phyloP scores from a whole-genome alignment of 2,888 invertebrate species.

The Tenodera sinensis region DNA sequence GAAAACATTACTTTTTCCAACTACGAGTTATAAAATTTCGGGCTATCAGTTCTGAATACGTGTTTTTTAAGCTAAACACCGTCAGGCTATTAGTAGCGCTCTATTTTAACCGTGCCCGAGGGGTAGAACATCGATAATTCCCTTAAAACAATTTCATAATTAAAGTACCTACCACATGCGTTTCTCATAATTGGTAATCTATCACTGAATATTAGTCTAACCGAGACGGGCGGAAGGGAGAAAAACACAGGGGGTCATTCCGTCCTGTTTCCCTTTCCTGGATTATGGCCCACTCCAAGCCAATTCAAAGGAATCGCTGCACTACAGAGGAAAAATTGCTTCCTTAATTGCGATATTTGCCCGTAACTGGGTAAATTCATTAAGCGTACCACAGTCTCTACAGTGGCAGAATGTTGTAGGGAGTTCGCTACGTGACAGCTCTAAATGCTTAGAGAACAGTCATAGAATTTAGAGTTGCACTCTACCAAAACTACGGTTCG shows the following conservation, averaged over 20 bases:
- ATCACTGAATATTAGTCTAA: conserved; percentile 1
- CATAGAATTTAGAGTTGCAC: no score
- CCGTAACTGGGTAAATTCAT: background rate
- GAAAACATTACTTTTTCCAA: no score
- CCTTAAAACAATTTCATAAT: conserved; percentile 8
- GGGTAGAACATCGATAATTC: background rate
- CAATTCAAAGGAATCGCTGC: background rate
- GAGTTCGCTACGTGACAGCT: no score
- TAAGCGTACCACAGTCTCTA: background rate
- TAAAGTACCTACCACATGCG: background rate
- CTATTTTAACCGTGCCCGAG: background rate
- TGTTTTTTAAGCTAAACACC: no score
- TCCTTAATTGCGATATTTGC: background rate
- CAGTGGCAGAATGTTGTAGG: no score
- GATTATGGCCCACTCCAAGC: background rate
- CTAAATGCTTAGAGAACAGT: no score
- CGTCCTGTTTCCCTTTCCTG: background rate
- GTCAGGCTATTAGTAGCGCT: background rate
- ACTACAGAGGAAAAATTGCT: no score
- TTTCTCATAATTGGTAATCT: conserved; percentile 12
- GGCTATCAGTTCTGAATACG: no score
- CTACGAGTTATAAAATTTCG: no score
- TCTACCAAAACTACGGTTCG: no score
- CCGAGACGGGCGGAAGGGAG: background rate
- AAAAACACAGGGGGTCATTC: background rate